phyloP scores from a whole-genome alignment of 2,888 invertebrate genomes.

The Rhorus exstirpatorius region DNA sequence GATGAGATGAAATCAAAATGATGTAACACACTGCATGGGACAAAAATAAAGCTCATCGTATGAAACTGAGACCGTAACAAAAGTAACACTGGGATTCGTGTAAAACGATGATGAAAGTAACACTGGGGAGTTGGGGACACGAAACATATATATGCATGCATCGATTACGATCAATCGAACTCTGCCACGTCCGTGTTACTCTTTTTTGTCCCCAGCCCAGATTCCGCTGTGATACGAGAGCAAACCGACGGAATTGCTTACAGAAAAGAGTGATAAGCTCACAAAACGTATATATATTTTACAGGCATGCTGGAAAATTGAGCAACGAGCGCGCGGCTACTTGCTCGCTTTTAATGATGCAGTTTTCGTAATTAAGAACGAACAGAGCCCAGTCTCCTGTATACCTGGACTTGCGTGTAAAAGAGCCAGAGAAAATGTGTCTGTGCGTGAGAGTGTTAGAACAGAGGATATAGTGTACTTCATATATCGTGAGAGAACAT shows the following conservation, averaged over 20 bases:
- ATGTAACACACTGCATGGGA: too few species aligned
- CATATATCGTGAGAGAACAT: slow-evolving; percentile 62
- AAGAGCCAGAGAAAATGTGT: neutral
- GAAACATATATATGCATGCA: too few species aligned
- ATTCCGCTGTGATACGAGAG: too few species aligned
- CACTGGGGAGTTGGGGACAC: too few species aligned
- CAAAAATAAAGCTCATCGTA: neutral
- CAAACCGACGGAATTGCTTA: neutral
- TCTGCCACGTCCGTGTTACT: too few species aligned
- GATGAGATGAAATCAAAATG: too few species aligned
- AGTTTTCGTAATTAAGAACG: slow-evolving; percentile 74
- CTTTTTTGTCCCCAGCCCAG: too few species aligned
- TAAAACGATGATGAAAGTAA: too few species aligned
- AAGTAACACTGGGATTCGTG: neutral
- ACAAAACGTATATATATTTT: neutral
- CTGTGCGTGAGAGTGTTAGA: neutral
- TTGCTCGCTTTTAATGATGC: slow-evolving; percentile 74
- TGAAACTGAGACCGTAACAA: neutral
- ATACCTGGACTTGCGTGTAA: neutral
- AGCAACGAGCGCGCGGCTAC: slow-evolving; percentile 24
- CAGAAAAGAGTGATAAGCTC: slow-evolving; percentile 12
- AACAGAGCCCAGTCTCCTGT: too few species aligned
- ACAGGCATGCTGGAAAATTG: slow-evolving; percentile 2
- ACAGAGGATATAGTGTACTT: neutral
- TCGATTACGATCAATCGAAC: too few species aligned